phyloP scores from a whole-genome alignment of 1,140 invertebrate species.

The Euura lappo region DNA sequence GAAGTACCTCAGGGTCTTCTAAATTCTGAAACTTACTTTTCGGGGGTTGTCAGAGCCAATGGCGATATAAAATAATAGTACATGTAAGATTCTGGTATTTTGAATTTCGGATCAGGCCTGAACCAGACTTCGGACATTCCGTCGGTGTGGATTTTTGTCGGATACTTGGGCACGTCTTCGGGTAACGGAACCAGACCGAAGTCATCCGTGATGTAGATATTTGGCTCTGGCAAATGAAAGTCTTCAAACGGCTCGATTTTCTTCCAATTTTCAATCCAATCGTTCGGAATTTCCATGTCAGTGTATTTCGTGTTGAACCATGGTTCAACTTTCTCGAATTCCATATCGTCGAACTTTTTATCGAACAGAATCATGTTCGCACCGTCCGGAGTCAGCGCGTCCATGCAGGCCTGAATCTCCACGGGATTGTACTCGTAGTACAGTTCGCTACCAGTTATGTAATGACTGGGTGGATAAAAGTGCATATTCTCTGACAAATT shows the following conservation, averaged over 20 bases:
- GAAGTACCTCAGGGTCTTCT: constrained; percentile 55
- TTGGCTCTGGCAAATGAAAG: constrained; percentile 77
- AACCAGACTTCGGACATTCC: constrained; percentile 81
- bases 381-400: constrained; percentile 71
- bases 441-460: constrained; percentile 76
- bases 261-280: constrained; percentile 67
- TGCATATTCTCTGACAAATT: constrained; percentile 80
- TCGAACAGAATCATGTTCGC: constrained; percentile 78
- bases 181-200: constrained; percentile 70
- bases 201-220: constrained; percentile 83
- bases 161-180: constrained; percentile 58
- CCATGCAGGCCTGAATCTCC: constrained; percentile 69
- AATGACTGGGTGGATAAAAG: constrained; percentile 76
- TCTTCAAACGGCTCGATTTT: constrained; percentile 61
- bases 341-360: constrained; percentile 62
- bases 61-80: constrained; percentile 78
- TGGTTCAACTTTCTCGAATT: constrained; percentile 70
- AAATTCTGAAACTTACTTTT: constrained; percentile 65
- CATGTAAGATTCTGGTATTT: constrained; percentile 80
- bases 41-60: constrained; percentile 62
- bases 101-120: constrained; percentile 84
- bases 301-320: constrained; percentile 77
- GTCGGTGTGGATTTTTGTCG: constrained; percentile 68
- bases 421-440: constrained; percentile 83
- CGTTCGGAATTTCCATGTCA: constrained; percentile 63